These are phyloP conservation scores for Hippolais icterina DNA, from an alignment of 2,113 vertebrate genomes.

Conservation along the genomic window DNA sequence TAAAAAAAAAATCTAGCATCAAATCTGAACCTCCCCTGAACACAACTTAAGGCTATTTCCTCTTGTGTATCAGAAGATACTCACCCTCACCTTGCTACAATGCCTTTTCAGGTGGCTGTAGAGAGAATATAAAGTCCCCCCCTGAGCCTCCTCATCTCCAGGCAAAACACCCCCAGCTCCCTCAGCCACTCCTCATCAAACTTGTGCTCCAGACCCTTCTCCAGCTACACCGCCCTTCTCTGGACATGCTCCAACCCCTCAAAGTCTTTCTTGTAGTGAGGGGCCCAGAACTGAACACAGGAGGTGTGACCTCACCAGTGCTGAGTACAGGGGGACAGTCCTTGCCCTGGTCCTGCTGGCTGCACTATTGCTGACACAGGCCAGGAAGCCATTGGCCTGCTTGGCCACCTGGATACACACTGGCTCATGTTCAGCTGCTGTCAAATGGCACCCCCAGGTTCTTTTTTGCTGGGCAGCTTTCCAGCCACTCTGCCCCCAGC, in stretches of 20 bases:
- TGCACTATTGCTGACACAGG: not conserved
- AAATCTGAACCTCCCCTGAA: not conserved
- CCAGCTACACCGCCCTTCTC: not conserved
- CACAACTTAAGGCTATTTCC: not conserved
- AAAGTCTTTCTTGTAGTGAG: rapidly evolving
- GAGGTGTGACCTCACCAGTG: not conserved
- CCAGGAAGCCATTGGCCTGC: not conserved
- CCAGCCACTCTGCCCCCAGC: not conserved
- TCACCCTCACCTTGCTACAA: not conserved
- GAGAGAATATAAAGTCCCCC: not conserved
- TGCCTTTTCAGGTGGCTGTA: not conserved
- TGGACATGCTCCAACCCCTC: rapidly evolving
- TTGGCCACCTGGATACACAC: not conserved
- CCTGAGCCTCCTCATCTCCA: no score
- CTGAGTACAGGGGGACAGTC: not conserved
- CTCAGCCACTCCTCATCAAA: rapidly evolving
- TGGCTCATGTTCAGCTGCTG: not conserved
- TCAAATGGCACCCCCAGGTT: rapidly evolving
- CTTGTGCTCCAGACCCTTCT: not conserved
- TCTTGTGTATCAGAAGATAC: not conserved
- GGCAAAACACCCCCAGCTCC: not conserved
- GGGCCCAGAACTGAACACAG: not conserved
- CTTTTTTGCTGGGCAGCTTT: rapidly evolving
- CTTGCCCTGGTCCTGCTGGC: not conserved
- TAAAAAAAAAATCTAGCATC: not conserved